A percentile compares a stretch with the other conserved stretches of the same genome.
These are phyloP conservation scores for Hemaris fuciformis DNA, from an alignment of 2,888 invertebrate genomes.

Conservation along the genomic window DNA sequence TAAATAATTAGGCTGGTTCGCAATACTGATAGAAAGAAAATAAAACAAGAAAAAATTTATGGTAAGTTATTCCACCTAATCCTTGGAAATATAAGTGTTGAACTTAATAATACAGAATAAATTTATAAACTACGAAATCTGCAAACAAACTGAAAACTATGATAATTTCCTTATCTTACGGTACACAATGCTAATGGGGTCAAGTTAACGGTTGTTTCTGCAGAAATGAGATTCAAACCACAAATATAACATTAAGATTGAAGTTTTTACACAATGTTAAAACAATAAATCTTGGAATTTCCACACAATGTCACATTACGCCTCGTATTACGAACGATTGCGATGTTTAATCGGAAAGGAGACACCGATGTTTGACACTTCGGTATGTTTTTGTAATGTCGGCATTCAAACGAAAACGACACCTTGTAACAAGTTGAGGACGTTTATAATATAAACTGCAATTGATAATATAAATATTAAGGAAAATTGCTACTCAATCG, in stretches of 20 bases:
- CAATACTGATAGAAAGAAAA: too few relatives aligned
- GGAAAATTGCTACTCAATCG: too few relatives aligned
- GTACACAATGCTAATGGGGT: neutral
- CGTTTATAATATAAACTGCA: neutral
- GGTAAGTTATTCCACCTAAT: too few relatives aligned
- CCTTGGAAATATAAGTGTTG: too few relatives aligned
- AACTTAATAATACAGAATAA: too few relatives aligned
- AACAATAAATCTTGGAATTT: conserved; percentile 21
- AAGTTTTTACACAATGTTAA: neutral
- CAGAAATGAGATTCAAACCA: neutral
- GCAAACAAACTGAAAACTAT: neutral
- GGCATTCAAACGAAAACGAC: neutral
- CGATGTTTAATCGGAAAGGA: conserved; percentile 27
- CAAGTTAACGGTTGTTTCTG: neutral
- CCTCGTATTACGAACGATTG: conserved; percentile 30
- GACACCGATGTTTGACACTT: conserved; percentile 26
- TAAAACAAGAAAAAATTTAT: too few relatives aligned
- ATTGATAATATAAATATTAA: too few relatives aligned
- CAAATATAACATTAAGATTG: neutral
- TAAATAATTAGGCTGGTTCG: too few relatives aligned
- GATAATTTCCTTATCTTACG: neutral
- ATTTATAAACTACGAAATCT: too few relatives aligned
- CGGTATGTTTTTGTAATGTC: neutral
- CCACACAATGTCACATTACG: conserved; percentile 29
- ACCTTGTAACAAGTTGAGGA: neutral